Conservation (phyloP, 2,888 invertebrate species). For the Spatulosminthurus flaviceps region DNA sequence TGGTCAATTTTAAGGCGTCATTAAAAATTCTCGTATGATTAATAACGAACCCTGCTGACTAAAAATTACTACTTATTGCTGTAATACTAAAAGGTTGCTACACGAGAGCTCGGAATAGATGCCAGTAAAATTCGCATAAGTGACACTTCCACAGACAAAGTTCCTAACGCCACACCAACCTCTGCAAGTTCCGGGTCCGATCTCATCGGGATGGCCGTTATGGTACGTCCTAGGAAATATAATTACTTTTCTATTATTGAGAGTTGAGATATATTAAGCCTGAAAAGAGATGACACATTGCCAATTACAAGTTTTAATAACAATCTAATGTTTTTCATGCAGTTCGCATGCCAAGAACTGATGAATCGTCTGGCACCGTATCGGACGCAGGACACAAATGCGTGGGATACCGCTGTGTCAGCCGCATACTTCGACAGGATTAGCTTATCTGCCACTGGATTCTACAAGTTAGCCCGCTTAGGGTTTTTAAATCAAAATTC, state of each 20-base stretch:
- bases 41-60: too few relatives aligned
- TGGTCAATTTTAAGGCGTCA: too few relatives aligned
- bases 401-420: constrained; percentile 85
- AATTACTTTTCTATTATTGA: too few relatives aligned
- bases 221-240: too few relatives aligned
- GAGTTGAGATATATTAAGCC: too few relatives aligned
- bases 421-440: constrained; percentile 81
- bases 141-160: constrained; percentile 66
- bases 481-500: not conserved
- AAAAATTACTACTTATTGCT: too few relatives aligned
- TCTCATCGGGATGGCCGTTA: constrained; percentile 67
- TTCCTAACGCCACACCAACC: constrained; percentile 67
- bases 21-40: too few relatives aligned
- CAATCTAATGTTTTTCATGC: constrained; percentile 32
- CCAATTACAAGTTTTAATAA: too few relatives aligned
- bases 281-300: too few relatives aligned
- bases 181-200: constrained; percentile 67
- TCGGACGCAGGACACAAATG: constrained; percentile 77
- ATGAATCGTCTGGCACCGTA: constrained; percentile 78
- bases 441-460: constrained; percentile 84
- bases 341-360: constrained; percentile 82
- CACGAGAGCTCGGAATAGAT: constrained; percentile 64
- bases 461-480: constrained; percentile 70
- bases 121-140: constrained; percentile 62
- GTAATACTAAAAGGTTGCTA: constrained; percentile 64